phyloP scores from a whole-genome alignment of 2,888 invertebrate species.

The Epistrophella euchroma region DNA sequence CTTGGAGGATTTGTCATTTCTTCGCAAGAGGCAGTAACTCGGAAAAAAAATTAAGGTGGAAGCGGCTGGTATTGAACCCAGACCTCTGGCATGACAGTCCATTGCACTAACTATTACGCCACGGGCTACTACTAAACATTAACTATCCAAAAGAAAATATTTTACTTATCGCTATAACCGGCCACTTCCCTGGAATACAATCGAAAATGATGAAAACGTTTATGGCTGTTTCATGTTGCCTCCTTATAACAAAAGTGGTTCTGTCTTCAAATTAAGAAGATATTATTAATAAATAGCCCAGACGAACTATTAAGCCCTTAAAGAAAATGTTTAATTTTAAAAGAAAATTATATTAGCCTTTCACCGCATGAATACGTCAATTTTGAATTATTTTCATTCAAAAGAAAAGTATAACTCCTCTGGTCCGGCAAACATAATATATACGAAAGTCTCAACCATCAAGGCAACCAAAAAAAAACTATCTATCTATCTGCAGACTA shows the following conservation, averaged over 20 bases:
- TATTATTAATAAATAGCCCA: constrained; percentile 16
- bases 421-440: constrained; percentile 16
- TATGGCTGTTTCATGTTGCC: too few species aligned
- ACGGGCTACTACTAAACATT: too few species aligned
- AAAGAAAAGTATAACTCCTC: background rate
- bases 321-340: constrained; percentile 50
- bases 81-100: too few species aligned
- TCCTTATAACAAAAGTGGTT: background rate
- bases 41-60: too few species aligned
- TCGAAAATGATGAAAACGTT: background rate
- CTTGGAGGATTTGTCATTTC: too few species aligned
- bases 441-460: constrained; percentile 8
- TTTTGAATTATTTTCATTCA: constrained; percentile 48
- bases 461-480: constrained; percentile 36
- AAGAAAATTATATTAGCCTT: constrained; percentile 25
- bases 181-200: too few species aligned
- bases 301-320: background rate
- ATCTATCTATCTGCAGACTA: background rate
- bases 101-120: too few species aligned
- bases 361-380: constrained; percentile 56
- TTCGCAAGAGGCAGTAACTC: too few species aligned
- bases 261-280: background rate
- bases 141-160: too few species aligned
- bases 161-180: too few species aligned
- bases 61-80: too few species aligned